These are phyloP conservation scores for Sesia apiformis DNA, from an alignment of 2,888 invertebrate genomes.

Conservation along the genomic window DNA sequence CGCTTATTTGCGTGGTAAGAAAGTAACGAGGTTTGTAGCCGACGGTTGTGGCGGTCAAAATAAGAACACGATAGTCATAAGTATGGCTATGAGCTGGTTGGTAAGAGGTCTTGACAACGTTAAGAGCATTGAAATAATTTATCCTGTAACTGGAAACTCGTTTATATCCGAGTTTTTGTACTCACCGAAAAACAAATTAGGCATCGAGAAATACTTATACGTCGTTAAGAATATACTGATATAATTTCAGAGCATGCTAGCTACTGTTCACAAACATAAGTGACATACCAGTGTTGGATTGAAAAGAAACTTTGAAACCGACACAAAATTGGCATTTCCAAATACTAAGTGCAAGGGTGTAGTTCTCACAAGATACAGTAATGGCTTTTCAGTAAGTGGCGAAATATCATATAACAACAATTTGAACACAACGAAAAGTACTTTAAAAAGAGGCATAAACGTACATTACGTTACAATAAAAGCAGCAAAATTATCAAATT, in stretches of 20 bases:
- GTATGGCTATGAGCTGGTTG: background rate
- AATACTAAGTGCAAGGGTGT: slow-evolving; percentile 4
- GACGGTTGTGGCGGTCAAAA: background rate
- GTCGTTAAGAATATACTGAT: slow-evolving; percentile 4
- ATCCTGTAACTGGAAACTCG: slow-evolving; percentile 2
- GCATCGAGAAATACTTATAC: slow-evolving; percentile 1
- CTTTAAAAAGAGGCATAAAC: slow-evolving; percentile 1
- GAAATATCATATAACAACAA: slow-evolving; percentile 4
- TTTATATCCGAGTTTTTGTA: slow-evolving; percentile 2
- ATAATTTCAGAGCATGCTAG: slow-evolving; percentile 6
- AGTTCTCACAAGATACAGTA: background rate
- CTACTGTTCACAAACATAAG: slow-evolving; percentile 1
- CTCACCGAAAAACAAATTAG: background rate
- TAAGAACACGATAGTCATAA: background rate
- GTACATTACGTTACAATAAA: background rate
- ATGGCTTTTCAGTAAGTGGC: slow-evolving; percentile 2
- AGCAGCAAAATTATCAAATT: background rate
- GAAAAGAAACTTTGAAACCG: slow-evolving; percentile 4
- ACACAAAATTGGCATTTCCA: slow-evolving; percentile 7
- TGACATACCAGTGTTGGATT: slow-evolving; percentile 2
- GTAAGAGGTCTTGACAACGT: background rate
- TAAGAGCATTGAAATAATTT: slow-evolving; percentile 1
- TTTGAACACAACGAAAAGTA: background rate
- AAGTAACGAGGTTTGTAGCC: background rate
- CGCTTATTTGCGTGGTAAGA: background rate